Percentiles rank a stretch among this genome's conserved stretches.
phyloP scores from a whole-genome alignment of 2,797 vertebrate species.

The Oreonectes daqikongensis region DNA sequence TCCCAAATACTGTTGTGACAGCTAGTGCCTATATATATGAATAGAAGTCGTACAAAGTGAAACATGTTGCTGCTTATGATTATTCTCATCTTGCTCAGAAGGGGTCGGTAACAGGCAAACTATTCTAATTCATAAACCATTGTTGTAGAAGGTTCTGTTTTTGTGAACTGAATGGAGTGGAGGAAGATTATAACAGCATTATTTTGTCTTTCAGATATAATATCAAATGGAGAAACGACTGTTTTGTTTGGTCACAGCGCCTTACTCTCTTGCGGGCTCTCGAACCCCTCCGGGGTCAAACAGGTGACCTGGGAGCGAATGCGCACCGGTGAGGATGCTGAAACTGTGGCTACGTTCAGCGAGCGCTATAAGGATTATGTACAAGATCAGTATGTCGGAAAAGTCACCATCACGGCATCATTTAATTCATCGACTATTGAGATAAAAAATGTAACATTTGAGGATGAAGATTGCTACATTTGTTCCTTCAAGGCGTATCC shows the following conservation, averaged over 20 bases:
- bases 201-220: constrained; percentile 57
- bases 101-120: constrained; percentile 10
- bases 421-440: constrained; percentile 64
- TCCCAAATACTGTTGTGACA: no score
- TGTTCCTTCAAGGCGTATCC: constrained; percentile 73
- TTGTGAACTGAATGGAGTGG: not conserved
- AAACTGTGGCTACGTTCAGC: constrained; percentile 70
- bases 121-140: not conserved
- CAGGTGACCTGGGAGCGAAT: constrained; percentile 74
- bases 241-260: constrained; percentile 50
- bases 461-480: constrained; percentile 70
- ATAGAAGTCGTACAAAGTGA: not conserved
- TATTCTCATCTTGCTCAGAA: constrained; percentile 1
- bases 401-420: constrained; percentile 61
- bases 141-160: not conserved
- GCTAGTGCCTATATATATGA: no score
- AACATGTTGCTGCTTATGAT: constrained; percentile 15
- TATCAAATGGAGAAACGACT: not conserved
- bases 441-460: constrained; percentile 64
- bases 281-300: constrained; percentile 58
- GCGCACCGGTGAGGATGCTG: not conserved
- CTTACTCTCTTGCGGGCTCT: constrained; percentile 53
- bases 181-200: not conserved
- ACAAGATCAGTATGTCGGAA: constrained; percentile 46
- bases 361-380: constrained; percentile 58